phyloP scores from a whole-genome alignment of 2,888 invertebrate species.

The Catocala nupta region DNA sequence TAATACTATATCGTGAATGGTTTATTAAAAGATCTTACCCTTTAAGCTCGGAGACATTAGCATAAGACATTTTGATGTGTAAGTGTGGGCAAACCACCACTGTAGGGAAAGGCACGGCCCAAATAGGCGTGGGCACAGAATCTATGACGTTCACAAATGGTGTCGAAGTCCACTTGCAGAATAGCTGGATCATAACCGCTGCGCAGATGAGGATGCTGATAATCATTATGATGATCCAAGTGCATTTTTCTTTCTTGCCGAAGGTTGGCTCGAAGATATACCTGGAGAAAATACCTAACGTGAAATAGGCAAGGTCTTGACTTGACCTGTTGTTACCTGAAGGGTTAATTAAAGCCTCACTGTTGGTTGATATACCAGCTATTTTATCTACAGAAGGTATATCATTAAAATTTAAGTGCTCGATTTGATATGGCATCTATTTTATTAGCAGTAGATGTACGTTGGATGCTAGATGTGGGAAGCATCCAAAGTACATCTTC shows the following conservation, averaged over 20 bases:
- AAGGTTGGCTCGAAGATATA: slow-evolving; percentile 82
- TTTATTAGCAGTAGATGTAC: no score
- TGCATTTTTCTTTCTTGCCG: slow-evolving; percentile 69
- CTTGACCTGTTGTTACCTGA: no score
- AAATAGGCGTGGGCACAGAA: slow-evolving; percentile 78
- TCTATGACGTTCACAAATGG: slow-evolving; percentile 84
- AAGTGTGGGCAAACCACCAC: slow-evolving; percentile 81
- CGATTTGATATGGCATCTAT: no score
- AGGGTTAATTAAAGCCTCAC: no score
- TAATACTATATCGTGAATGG: no score
- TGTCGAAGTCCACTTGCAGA: slow-evolving; percentile 76
- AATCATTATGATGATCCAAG: slow-evolving; percentile 77
- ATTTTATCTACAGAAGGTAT: no score
- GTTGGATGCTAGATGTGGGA: no score
- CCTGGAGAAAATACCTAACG: slow-evolving; percentile 49
- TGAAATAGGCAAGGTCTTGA: no score
- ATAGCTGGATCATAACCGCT: slow-evolving; percentile 74
- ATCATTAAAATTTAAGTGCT: no score
- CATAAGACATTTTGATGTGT: slow-evolving; percentile 72
- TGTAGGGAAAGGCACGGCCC: slow-evolving; percentile 82
- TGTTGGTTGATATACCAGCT: no score
- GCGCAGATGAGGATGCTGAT: slow-evolving; percentile 76
- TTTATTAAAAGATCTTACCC: slow-evolving; percentile 60
- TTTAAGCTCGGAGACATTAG: slow-evolving; percentile 68
- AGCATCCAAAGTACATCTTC: no score